phyloP scores from a whole-genome alignment of 2,888 invertebrate genomes.

The Nymphalis urticae region DNA sequence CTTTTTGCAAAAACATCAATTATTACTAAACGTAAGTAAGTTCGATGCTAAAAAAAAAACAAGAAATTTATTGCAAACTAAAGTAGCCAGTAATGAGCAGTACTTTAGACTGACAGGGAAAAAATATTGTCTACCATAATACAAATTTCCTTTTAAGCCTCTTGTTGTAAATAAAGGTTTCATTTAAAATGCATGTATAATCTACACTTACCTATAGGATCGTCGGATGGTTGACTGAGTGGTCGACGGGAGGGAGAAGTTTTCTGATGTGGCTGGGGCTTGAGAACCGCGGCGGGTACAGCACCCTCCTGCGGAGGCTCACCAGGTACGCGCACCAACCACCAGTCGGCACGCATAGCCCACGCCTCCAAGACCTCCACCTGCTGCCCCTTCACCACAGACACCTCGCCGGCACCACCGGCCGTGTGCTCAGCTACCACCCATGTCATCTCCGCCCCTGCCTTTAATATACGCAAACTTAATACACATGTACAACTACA shows the following conservation, averaged over 20 bases:
- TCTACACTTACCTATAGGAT: conserved; percentile 74
- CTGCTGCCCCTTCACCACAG: conserved; percentile 94
- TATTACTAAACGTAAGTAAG: too few species aligned
- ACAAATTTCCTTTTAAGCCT: not conserved
- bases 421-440: conserved; percentile 92
- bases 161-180: too few species aligned
- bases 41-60: too few species aligned
- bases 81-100: too few species aligned
- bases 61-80: too few species aligned
- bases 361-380: conserved; percentile 94
- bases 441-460: conserved; percentile 94
- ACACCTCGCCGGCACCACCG: conserved; percentile 89
- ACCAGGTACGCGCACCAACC: conserved; percentile 84
- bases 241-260: conserved; percentile 72
- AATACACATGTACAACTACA: not conserved
- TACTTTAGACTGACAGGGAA: not conserved
- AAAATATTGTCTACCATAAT: not conserved
- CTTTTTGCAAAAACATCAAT: too few species aligned
- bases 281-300: conserved; percentile 89
- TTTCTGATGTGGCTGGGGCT: conserved; percentile 70
- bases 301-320: conserved; percentile 88
- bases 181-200: not conserved
- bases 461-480: conserved; percentile 69
- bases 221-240: conserved; percentile 69
- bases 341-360: conserved; percentile 85